Base-by-base conservation (phyloP, 2,888 invertebrate species). In the Diplazon laetatorius region DNA sequence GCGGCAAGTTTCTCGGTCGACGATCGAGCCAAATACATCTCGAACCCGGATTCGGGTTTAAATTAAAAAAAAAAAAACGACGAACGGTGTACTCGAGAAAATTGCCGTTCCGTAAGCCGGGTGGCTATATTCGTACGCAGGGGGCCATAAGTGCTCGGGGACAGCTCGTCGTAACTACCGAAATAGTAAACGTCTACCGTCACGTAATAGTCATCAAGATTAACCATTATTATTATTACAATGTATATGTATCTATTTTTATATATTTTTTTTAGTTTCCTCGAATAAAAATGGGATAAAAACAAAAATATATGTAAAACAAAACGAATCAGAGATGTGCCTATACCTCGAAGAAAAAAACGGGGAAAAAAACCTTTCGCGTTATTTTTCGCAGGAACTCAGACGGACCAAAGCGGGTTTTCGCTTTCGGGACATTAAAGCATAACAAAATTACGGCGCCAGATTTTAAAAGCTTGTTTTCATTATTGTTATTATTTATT, bases 381-480 rank as follows among this genome's bases (percentile, higher is more conserved):
- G 60, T 76, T 66, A 71, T 22, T 63, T 63, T 70, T 77, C 62
- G 72, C 77, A 77, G 63, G 16, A 48, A 68, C 57, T 77, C 42
- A 68, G 72, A 72, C 76, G 57, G 62, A 77, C 72, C 76, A 77
- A 72, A 72, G 55, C 71, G 76, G 66, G 72, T 72, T n/a, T 60
- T 68, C 66, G 68, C 69, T 78, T 69, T 63, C 59, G 59, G 77
- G 69, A 69, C 74, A 50, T 71, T 78, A 71, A 78, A 75, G 78
- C 78, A 59, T 44, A 57, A 66, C 6, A 71, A 60, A n/a, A 55
- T 78, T 78, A 68, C 71, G 55, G 71, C 78, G 55, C 75, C 71
- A 42, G 55, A 78, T 78, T n/a, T n/a, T 71, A 62, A 55, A 74
- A 79, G 69, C 70, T 70, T 78, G 69, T 65, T 50, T 37, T 55